Evolutionary conservation across 2,113 vertebrate genomes (phyloP), one percentile per base, ranked within the genome.

Genomic region (Leptodactylus fuscus): DNA sequence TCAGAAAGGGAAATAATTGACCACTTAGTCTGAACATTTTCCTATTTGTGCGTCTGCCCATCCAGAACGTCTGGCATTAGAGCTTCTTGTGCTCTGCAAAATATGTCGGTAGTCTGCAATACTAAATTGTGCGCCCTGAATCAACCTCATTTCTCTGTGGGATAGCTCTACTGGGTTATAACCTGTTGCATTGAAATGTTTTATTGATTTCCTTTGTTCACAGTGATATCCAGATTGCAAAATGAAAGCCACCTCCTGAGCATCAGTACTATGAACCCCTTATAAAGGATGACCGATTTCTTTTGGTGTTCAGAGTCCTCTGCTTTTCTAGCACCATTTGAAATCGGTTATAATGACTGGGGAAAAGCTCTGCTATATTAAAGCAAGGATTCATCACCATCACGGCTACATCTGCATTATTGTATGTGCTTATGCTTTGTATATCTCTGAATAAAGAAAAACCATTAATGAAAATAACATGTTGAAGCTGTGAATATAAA

Each of bases 321-420:
- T 92, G 81, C 88, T 94, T 93, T 95, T 98, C 98, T 99, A 99
- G 98, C 98, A 99, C 98, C 98, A 99, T 98, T 97, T 97, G 98
- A 99, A 99, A 99, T 99, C 98, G 97, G 98, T 99, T 99, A 99
- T 98, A 96, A 95, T 95, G 94, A 95, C 93, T 87, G 97, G 97
- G 97, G 97, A 96, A 93, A 89, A 90, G 88, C 93, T 88, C 78
- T 51, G 24, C 82, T 65, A 1, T 74, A 24, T 5, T 36, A 75
- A 15, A 58, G 29, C 15, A 32, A 22, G 29, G 10, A 67, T 36
- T 38, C 38, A 27, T 38, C 36, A 27, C 16, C 5, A 29, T 36
- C 22, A 13, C 36, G 6, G 5, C 32, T 58, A 51, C 5, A 36
- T 36, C 22, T 38, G 20, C 24, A 16, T 9, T 74, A 18, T 15